Evolutionary conservation across 2,113 vertebrate species (phyloP).

Genomic region (Synodontis membranacea): DNA sequence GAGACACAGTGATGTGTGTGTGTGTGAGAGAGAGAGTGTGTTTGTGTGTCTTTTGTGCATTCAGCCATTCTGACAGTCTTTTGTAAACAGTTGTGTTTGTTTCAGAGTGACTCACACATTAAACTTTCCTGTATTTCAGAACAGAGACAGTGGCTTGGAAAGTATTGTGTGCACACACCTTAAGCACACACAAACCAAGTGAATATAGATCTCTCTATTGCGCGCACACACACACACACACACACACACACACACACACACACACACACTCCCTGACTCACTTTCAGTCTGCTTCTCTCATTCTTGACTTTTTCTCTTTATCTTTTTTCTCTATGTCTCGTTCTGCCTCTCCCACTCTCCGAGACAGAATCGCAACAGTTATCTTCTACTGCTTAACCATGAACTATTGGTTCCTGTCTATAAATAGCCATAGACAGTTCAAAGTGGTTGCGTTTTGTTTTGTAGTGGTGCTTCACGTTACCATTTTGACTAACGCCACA

Average conservation of each 20-base stretch:
- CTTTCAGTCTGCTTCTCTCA: background rate
- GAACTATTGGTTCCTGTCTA: background rate
- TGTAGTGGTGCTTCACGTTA: background rate
- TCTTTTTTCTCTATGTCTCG: conserved; percentile 15
- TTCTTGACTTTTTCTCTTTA: background rate
- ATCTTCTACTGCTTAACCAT: background rate
- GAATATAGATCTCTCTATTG: conserved; percentile 61
- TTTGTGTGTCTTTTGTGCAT: conserved; percentile 56
- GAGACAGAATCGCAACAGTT: background rate
- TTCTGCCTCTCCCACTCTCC: background rate
- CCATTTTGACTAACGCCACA: conserved; percentile 13
- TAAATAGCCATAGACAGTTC: conserved; percentile 3
- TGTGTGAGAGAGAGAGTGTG: background rate
- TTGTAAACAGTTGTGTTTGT: conserved; percentile 73
- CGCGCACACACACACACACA: conserved; percentile 44
- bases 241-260: conserved; percentile 59
- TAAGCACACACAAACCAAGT: conserved; percentile 59
- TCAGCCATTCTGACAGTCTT: conserved; percentile 65
- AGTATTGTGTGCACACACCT: conserved; percentile 68
- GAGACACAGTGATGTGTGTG: background rate
- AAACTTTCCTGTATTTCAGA: conserved; percentile 71
- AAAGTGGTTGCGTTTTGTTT: conserved; percentile 1
- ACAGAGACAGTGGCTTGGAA: conserved; percentile 70
- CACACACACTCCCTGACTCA: conserved; percentile 28
- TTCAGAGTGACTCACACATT: conserved; percentile 71